Conservation (phyloP, 2,888 invertebrate genomes). For the Helobdella robusta region DNA sequence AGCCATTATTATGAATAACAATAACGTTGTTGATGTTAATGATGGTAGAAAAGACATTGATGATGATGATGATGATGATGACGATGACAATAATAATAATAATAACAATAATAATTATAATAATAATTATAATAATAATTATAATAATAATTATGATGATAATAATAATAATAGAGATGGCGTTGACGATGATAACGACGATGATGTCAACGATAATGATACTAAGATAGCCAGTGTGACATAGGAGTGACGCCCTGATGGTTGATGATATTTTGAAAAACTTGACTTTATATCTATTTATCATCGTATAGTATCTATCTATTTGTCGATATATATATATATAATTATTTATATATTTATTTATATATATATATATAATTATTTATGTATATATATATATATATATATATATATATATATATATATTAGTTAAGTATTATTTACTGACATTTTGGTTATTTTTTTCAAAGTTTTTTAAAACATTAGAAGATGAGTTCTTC, state of each 20-base stretch:
- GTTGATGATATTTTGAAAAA: too few species aligned
- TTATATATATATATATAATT: background rate
- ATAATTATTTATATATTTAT: background rate
- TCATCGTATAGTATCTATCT: background rate
- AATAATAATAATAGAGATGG: conserved; percentile 1
- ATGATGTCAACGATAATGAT: conserved; percentile 13
- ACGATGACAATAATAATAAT: background rate
- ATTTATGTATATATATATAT: background rate
- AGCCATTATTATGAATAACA: background rate
- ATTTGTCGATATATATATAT: background rate
- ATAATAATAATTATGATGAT: conserved; percentile 4
- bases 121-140: background rate
- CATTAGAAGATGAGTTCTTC: too few species aligned
- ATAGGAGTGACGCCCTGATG: too few species aligned
- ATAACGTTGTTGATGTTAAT: background rate
- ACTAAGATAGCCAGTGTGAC: too few species aligned
- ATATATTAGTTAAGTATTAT: background rate
- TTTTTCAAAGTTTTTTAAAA: too few species aligned
- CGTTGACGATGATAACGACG: conserved; percentile 14
- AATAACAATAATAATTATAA: background rate
- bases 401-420: background rate
- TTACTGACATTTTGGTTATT: too few species aligned
- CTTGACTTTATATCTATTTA: too few species aligned
- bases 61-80: background rate
- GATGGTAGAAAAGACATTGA: background rate